Evolutionary conservation across 1,140 invertebrate genomes (phyloP), one percentile per base, ranked within the genome.

Genomic region (Camponotus pennsylvanicus): DNA sequence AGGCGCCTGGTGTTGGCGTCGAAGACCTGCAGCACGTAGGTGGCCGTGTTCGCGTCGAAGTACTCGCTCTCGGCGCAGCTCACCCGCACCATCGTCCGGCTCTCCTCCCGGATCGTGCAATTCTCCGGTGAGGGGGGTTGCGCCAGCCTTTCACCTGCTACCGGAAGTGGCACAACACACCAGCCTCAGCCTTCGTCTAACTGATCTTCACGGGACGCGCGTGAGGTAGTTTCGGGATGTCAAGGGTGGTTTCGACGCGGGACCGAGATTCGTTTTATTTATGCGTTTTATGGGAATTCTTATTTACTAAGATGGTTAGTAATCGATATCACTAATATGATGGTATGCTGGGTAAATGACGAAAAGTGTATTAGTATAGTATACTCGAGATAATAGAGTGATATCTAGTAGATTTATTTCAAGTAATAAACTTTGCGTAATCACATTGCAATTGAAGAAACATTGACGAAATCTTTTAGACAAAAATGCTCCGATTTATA

Each of bases 1-100:
- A 96, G 91, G 11, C 94, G 92, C 15, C 95, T 92, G 64, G 95
- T 95, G 82, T 95, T 93, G 9, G 96, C 96, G 85, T 96, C 95
- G 91, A 95, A 96, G 61, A 96, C 95, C 89, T 96, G 96, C 64
- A 96, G 93, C n/a, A 96, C 92, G 90, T 95, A 96, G 84, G 93
- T 95, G 59, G 94, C 93, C 32, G 93, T 94, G 86, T 93, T 93
- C 42, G 93, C 88, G 69, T 93, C 92, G 86, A 94, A 88, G 85
- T 93, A 92, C 85, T 93, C 91, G 80, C 93, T 92, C 89, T 95
- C 93, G 18, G 94, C 94, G 90, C 96, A 96, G 91, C 94, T 95
- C 83, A 96, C 94, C 84, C 93, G 92, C 76, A 96, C 93, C 69
- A 93, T 94, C 61, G 95, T 94, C 34, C 89, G 88, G 80, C 94